Percentiles rank a stretch among this genome's conserved stretches.
phyloP scores from a whole-genome alignment of 2,113 vertebrate species.

The Shinisaurus crocodilurus region DNA sequence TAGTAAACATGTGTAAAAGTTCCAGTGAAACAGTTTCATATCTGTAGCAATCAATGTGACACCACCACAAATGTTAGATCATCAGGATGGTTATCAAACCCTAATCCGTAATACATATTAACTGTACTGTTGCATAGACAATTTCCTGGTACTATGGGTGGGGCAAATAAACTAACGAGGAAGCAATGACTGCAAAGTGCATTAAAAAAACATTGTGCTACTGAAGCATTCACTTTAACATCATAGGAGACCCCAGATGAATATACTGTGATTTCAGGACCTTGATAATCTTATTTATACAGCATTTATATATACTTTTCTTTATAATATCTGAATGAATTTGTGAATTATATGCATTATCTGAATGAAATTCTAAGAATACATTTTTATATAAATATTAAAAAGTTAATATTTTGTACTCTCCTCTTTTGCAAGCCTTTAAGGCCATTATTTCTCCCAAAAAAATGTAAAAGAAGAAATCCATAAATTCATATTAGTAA shows the following conservation, averaged over 20 bases:
- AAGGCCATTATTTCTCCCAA: conserved; percentile 65
- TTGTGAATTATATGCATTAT: conserved; percentile 30
- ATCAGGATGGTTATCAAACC: conserved; percentile 29
- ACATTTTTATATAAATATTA: conserved; percentile 71
- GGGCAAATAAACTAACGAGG: conserved; percentile 57
- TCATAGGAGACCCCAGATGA: conserved; percentile 54
- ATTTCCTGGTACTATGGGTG: conserved; percentile 22
- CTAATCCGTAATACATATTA: conserved; percentile 18
- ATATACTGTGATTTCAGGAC: conserved; percentile 53
- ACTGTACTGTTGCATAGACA: conserved; percentile 23
- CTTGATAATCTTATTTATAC: conserved; percentile 58
- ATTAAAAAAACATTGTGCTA: conserved; percentile 47
- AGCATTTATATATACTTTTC: conserved; percentile 57
- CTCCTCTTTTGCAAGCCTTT: conserved; percentile 56
- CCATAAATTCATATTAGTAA: conserved; percentile 58
- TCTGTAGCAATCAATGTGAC: conserved; percentile 34
- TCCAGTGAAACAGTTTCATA: conserved; percentile 43
- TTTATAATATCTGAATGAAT: conserved; percentile 59
- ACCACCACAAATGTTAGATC: conserved; percentile 24
- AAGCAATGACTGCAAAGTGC: conserved; percentile 41
- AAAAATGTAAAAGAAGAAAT: conserved; percentile 55
- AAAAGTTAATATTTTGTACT: conserved; percentile 71
- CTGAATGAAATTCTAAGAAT: conserved; percentile 57
- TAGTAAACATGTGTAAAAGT: conserved; percentile 28
- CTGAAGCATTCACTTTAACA: conserved; percentile 45